Evolutionary conservation across 2,888 invertebrate genomes (phyloP).

Genomic region (Oxystoma pomonae): DNA sequence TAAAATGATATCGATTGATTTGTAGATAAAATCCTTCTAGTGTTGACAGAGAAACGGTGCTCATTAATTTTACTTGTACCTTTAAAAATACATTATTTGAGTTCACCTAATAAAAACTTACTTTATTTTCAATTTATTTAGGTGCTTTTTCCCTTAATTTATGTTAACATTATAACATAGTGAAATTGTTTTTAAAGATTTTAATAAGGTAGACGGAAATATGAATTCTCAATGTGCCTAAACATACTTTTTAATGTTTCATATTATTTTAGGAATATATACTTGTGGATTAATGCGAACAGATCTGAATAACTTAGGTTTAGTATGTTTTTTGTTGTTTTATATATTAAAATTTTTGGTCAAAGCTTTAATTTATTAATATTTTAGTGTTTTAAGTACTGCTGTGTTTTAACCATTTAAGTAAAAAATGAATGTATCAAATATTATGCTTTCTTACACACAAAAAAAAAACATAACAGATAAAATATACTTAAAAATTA

Average conservation of each 20-base stretch:
- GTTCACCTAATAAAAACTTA: too few relatives aligned
- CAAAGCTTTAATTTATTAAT: not conserved
- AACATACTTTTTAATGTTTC: slow-evolving; percentile 17
- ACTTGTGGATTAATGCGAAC: not conserved
- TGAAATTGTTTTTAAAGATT: too few relatives aligned
- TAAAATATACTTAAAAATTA: slow-evolving; percentile 14
- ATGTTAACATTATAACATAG: too few relatives aligned
- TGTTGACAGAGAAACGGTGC: too few relatives aligned
- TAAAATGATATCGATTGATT: too few relatives aligned
- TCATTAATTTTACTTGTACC: too few relatives aligned
- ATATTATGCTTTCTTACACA: not conserved
- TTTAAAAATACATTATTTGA: too few relatives aligned
- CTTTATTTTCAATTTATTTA: too few relatives aligned
- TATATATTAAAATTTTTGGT: not conserved
- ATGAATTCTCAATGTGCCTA: slow-evolving; percentile 35
- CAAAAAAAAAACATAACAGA: slow-evolving; percentile 14
- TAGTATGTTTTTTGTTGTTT: not conserved
- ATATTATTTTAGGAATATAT: not conserved
- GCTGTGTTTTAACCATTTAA: not conserved
- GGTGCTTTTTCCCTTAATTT: too few relatives aligned
- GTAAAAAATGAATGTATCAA: not conserved
- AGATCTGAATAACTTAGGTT: not conserved
- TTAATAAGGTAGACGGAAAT: too few relatives aligned
- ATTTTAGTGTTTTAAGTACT: not conserved
- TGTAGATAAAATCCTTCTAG: too few relatives aligned